phyloP scores from a whole-genome alignment of 2,113 vertebrate species.

The Pachycephala philippinensis region DNA sequence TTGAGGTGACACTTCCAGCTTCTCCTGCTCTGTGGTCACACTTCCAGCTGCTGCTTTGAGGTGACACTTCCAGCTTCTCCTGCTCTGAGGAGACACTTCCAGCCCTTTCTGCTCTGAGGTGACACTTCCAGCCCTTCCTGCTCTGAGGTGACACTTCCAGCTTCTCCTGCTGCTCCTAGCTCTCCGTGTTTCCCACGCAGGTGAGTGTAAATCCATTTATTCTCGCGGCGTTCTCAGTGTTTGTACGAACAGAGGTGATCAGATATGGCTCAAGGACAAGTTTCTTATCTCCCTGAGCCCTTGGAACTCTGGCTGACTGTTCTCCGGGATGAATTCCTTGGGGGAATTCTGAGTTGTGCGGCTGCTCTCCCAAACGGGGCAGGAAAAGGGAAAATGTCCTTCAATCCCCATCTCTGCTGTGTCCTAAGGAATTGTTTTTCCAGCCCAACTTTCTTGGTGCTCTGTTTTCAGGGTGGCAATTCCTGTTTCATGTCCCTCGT shows the following conservation, averaged over 20 bases:
- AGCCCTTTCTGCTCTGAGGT: neutral
- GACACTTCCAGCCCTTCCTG: neutral
- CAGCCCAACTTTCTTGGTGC: neutral
- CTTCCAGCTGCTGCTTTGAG: no score
- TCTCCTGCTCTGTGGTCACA: no score
- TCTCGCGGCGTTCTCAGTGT: fast-evolving
- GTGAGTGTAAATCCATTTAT: neutral
- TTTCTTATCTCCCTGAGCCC: neutral
- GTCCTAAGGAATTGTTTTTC: neutral
- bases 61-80: neutral
- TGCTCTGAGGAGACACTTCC: neutral
- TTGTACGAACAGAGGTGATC: neutral
- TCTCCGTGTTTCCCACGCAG: fast-evolving
- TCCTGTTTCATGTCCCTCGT: neutral
- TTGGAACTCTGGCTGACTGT: neutral
- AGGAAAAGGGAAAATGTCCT: neutral
- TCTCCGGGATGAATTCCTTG: neutral
- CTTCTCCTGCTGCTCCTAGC: neutral
- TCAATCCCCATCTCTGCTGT: neutral
- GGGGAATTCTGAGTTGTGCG: neutral
- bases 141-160: neutral
- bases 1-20: no score
- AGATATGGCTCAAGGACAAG: neutral
- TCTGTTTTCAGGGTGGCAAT: neutral
- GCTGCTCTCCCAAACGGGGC: fast-evolving